Base-by-base conservation (phyloP, 2,797 vertebrate genomes). In the Synaphobranchus kaupii region DNA sequence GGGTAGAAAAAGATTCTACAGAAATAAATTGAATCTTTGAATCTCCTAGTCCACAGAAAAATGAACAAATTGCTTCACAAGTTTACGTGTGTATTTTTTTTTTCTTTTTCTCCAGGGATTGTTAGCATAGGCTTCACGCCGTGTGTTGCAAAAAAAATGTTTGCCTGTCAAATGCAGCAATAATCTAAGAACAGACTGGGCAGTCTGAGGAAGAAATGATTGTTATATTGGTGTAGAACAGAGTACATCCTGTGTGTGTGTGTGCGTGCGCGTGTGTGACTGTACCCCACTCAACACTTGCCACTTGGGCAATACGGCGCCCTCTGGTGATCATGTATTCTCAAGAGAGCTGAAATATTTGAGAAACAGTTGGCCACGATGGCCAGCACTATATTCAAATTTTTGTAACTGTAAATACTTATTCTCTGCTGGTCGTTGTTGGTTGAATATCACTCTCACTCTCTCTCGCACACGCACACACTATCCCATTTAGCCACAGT, bases 1-100 rank as follows among this genome's bases (percentile, higher is more conserved):
- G 0, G 28, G 12, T 28, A 10, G 10, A 28, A 76, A 47, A 28
- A 60, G n/a, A 48, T 39, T 86, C 86, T n/a, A 58, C 52, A 20
- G 39, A 50, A 80, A 82, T 86, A 22, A 82, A 47, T 48, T 25
- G 44, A n/a, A 80, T 80, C 9, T 80, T 12, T 80, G 20, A 80
- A 80, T 80, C 20, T 80, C 20, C 76, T 80, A 48, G 17, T 47
- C 76, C 13, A 8, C 7, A 1, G 44, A 9, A 48, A 48, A 80
- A 80, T 22, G 44, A 80, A 48, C 47, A 80, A 80, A 80, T 80
- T 48, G 44, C 47, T 50, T 48, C 44, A 80, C 22, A 25, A 48
- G 76, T 10, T 9, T 25, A 25, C 25, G 44, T 12, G 39, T 66
- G 60, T 10, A 66, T 66, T 80, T 25, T 25, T n/a, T 25, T 50